A percentile compares a stretch with the other conserved stretches of the same genome.
phyloP scores from a whole-genome alignment of 2,888 invertebrate species.

The Oegoconia quadripuncta region DNA sequence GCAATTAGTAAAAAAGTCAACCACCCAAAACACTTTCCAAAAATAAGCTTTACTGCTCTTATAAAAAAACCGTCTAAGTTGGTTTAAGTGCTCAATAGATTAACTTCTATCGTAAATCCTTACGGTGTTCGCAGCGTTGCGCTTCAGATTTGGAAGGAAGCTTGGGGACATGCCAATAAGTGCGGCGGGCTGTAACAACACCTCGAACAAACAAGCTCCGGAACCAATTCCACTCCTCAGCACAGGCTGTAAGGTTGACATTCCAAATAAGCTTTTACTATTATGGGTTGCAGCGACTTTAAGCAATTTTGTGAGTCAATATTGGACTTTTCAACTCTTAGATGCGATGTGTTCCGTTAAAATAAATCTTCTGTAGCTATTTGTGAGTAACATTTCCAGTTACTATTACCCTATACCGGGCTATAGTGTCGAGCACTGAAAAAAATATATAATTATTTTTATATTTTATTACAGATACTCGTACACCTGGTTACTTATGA shows the following conservation, averaged over 20 bases:
- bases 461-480: no score
- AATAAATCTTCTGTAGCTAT: conserved; percentile 33
- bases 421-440: background rate
- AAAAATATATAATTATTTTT: background rate
- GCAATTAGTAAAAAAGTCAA: no score
- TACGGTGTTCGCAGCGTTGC: background rate
- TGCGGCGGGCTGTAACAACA: conserved; percentile 62
- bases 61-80: background rate
- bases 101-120: background rate
- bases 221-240: conserved; percentile 53
- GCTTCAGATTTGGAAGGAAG: conserved; percentile 30
- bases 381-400: conserved; percentile 8
- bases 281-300: conserved; percentile 67
- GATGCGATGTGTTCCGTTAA: conserved; percentile 59
- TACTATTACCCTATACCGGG: background rate
- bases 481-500: no score
- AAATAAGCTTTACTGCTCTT: no score
- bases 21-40: no score
- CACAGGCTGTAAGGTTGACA: conserved; percentile 56
- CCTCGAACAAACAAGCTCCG: conserved; percentile 45
- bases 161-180: conserved; percentile 72
- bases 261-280: conserved; percentile 51
- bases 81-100: background rate
- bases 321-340: conserved; percentile 68
- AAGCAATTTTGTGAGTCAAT: conserved; percentile 75